These are phyloP conservation scores for Aramus guarauna DNA, from an alignment of 2,113 vertebrate genomes.

Conservation along the genomic window DNA sequence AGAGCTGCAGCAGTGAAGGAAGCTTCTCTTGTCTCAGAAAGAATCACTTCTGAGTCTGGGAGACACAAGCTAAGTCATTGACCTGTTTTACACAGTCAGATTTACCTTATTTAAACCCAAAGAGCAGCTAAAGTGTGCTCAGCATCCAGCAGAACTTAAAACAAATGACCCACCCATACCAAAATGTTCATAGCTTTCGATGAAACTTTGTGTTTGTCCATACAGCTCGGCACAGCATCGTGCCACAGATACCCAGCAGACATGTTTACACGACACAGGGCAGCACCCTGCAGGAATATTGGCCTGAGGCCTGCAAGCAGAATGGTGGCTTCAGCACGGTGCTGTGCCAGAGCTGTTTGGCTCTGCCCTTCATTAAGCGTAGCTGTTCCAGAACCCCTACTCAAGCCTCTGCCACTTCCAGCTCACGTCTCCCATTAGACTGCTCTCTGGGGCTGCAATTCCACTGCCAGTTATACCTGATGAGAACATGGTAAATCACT, in stretches of 20 bases:
- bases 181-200: background rate
- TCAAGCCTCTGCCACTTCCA: background rate
- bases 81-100: background rate
- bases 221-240: accelerated
- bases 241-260: background rate
- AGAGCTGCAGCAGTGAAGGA: constrained; percentile 1
- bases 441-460: background rate
- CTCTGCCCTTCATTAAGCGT: background rate
- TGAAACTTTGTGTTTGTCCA: background rate
- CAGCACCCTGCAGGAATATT: background rate
- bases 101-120: constrained; percentile 26
- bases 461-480: too few species aligned
- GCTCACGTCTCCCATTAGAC: background rate
- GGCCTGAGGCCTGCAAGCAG: background rate
- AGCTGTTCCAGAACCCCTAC: background rate
- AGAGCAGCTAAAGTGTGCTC: background rate
- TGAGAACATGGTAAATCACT: background rate
- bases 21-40: background rate
- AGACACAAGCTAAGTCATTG: background rate
- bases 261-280: background rate
- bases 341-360: background rate
- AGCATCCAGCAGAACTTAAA: background rate
- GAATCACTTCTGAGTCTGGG: background rate
- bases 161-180: background rate
- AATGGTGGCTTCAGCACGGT: background rate